phyloP scores from a whole-genome alignment of 2,113 vertebrate species.

The Machaerirhynchus nigripectus region DNA sequence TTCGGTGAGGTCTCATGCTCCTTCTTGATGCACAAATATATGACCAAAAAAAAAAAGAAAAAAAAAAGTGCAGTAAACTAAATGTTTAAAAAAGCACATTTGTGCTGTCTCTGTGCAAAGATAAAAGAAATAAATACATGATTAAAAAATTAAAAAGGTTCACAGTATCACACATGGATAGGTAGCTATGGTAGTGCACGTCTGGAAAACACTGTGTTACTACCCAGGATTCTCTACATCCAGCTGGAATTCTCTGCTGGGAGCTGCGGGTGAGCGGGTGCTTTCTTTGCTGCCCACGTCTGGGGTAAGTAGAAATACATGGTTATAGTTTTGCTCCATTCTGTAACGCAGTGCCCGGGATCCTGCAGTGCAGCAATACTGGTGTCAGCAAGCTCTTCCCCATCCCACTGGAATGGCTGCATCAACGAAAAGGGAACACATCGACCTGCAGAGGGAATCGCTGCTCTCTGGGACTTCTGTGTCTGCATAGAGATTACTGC shows the following conservation, averaged over 20 bases:
- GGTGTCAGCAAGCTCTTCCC: constrained; percentile 36
- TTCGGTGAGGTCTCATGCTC: constrained; percentile 11
- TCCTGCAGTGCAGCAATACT: constrained; percentile 31
- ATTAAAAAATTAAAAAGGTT: constrained; percentile 51
- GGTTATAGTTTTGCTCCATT: constrained; percentile 30
- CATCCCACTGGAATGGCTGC: constrained; percentile 35
- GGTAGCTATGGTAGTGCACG: constrained; percentile 54
- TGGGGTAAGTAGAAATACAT: constrained; percentile 30
- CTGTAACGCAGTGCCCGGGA: not conserved
- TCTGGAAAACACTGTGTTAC: constrained; percentile 49
- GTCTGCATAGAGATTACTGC: constrained; percentile 78
- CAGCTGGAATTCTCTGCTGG: constrained; percentile 3
- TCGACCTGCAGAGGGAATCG: constrained; percentile 43
- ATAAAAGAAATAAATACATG: constrained; percentile 73
- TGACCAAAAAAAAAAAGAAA: not conserved
- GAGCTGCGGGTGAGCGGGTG: constrained; percentile 20
- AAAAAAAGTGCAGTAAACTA: constrained; percentile 45
- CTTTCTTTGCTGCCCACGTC: constrained; percentile 5
- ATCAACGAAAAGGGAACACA: constrained; percentile 45
- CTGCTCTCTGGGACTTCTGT: constrained; percentile 58
- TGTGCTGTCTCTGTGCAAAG: constrained; percentile 70
- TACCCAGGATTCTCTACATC: constrained; percentile 46
- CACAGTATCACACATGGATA: constrained; percentile 64
- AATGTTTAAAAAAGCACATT: constrained; percentile 63
- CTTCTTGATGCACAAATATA: constrained; percentile 10